These are phyloP conservation scores for Varroa destructor DNA, from an alignment of 1,140 invertebrate genomes.

Conservation along the genomic window DNA sequence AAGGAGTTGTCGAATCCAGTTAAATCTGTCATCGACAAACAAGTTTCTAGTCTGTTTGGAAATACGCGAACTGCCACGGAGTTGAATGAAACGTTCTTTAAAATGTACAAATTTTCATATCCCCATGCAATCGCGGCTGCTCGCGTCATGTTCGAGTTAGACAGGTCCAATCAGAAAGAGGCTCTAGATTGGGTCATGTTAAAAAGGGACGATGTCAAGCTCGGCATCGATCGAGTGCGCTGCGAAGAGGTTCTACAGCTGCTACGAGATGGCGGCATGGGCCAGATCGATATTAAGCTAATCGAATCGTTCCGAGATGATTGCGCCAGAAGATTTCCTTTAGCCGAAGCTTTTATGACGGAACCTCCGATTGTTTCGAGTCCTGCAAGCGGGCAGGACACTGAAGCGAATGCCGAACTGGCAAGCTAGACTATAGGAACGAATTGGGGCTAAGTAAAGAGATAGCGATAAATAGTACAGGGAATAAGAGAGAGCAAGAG, in stretches of 20 bases:
- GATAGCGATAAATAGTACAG: neutral
- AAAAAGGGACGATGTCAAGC: neutral
- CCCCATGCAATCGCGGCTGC: slow-evolving; percentile 14
- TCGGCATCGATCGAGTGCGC: neutral
- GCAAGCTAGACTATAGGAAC: slow-evolving; percentile 22
- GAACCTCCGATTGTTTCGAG: neutral
- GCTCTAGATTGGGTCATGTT: neutral
- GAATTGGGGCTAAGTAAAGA: slow-evolving; percentile 2
- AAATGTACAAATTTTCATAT: neutral
- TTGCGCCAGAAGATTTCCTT: slow-evolving; percentile 13
- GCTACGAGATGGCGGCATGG: slow-evolving; percentile 36
- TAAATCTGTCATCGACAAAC: neutral
- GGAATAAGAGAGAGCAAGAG: too few species aligned
- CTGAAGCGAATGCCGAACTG: neutral
- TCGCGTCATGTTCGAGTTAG: slow-evolving; percentile 12
- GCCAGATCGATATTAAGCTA: neutral
- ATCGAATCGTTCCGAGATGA: neutral
- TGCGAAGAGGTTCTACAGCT: slow-evolving; percentile 17
- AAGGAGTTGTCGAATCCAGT: neutral
- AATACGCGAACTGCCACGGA: slow-evolving; percentile 1
- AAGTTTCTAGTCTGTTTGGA: slow-evolving; percentile 20
- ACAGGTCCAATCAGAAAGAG: slow-evolving; percentile 3
- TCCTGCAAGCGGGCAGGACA: neutral
- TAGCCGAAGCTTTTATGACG: slow-evolving; percentile 10
- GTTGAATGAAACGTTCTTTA: neutral